These are phyloP conservation scores for Cladorhizidae sp. DNA, from an alignment of 37 sponge, comb jelly and placozoan species.

Conservation along the genomic window DNA sequence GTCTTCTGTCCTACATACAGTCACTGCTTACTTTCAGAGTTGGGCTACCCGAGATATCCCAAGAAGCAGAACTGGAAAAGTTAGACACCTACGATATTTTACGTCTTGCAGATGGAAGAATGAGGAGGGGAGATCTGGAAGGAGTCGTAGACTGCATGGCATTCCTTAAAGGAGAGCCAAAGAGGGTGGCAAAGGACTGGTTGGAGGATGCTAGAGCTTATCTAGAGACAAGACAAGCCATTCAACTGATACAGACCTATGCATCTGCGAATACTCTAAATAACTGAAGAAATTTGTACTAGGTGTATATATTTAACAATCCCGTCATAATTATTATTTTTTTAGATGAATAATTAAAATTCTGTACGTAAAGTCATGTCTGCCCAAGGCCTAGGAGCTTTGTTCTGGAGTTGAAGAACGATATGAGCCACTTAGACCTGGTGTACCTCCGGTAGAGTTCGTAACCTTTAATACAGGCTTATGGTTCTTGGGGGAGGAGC, in stretches of 20 bases:
- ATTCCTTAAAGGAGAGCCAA: slow-evolving; percentile 74
- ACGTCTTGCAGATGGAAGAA: slow-evolving; percentile 26
- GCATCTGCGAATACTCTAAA: slow-evolving; percentile 44
- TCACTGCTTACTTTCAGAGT: slow-evolving; percentile 52
- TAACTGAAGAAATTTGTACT: not conserved
- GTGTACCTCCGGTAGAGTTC: not conserved
- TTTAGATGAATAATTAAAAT: not conserved
- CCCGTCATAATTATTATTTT: not conserved
- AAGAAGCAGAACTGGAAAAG: not conserved
- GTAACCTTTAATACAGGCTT: not conserved
- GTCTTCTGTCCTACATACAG: slow-evolving; percentile 60
- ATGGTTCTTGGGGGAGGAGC: not conserved
- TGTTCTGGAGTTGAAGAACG: slow-evolving; percentile 47
- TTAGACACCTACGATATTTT: slow-evolving; percentile 65
- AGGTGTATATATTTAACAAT: not conserved
- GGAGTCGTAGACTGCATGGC: slow-evolving; percentile 61
- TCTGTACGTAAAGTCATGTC: not conserved
- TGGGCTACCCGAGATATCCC: not conserved
- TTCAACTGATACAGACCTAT: slow-evolving; percentile 54
- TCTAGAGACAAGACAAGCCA: slow-evolving; percentile 78
- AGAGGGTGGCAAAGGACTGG: slow-evolving; percentile 85
- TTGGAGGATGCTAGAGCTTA: slow-evolving; percentile 71
- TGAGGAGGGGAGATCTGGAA: slow-evolving; percentile 68
- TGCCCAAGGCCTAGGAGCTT: not conserved
- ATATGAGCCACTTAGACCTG: not conserved